phyloP scores from a whole-genome alignment of 2,888 invertebrate species.

The Cryptocephalus primarius region DNA sequence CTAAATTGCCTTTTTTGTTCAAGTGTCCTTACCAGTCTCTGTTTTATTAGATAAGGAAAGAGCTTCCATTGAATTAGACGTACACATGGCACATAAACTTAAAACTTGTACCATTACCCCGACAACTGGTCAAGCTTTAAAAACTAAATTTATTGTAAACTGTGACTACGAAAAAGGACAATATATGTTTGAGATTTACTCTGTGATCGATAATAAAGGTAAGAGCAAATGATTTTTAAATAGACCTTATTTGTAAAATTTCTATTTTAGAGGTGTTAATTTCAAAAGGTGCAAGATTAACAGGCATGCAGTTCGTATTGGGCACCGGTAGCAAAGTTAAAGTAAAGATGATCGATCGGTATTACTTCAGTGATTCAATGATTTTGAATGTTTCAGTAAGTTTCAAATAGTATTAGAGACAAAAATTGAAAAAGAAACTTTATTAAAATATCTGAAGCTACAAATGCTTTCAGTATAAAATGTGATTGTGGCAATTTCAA shows the following conservation, averaged over 20 bases:
- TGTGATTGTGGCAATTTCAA: too few relatives aligned
- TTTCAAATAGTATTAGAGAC: neutral
- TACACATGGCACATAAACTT: slow-evolving; percentile 4
- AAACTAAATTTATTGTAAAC: slow-evolving; percentile 4
- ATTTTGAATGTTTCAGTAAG: slow-evolving; percentile 4
- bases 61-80: slow-evolving; percentile 3
- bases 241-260: too few relatives aligned
- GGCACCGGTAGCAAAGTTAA: slow-evolving; percentile 3
- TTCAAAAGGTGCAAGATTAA: slow-evolving; percentile 2
- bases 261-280: slow-evolving; percentile 5
- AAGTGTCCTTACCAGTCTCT: neutral
- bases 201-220: slow-evolving; percentile 3
- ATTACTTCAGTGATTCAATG: slow-evolving; percentile 3
- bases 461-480: too few relatives aligned
- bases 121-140: slow-evolving; percentile 5
- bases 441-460: too few relatives aligned
- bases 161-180: slow-evolving; percentile 5
- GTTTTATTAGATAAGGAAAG: slow-evolving; percentile 1
- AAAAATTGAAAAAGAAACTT: too few relatives aligned
- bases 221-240: neutral
- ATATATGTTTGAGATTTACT: slow-evolving; percentile 9
- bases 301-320: slow-evolving; percentile 4
- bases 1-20: too few relatives aligned
- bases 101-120: slow-evolving; percentile 5
- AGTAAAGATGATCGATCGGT: slow-evolving; percentile 9